Evolutionary conservation across 2,113 vertebrate genomes (phyloP).

Genomic region (Hippopotamus amphibius): DNA sequence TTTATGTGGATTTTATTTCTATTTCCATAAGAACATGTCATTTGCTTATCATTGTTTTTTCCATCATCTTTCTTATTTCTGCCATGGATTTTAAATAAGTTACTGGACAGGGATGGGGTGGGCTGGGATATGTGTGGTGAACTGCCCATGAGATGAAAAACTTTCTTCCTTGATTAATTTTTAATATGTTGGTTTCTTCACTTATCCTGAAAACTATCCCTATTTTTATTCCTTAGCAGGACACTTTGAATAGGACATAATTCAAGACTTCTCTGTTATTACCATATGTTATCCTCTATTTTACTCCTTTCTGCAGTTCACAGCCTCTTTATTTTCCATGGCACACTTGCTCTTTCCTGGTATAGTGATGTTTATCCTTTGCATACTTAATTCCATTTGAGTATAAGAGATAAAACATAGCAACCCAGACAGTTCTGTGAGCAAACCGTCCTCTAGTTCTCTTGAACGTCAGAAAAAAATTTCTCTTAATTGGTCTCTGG

Average conservation of each 20-base stretch:
- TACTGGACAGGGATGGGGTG: neutral
- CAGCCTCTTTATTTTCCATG: neutral
- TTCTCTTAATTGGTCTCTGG: slow-evolving; percentile 42
- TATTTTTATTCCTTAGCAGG: slow-evolving; percentile 15
- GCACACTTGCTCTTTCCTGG: neutral
- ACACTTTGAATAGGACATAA: neutral
- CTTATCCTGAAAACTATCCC: neutral
- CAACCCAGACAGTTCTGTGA: neutral
- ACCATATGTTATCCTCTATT: neutral
- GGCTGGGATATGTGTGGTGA: neutral
- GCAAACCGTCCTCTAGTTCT: neutral
- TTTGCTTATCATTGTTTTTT: neutral
- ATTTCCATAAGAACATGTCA: neutral
- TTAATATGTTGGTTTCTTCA: neutral
- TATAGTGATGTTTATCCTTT: neutral
- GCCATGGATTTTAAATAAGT: neutral
- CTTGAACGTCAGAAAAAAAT: neutral
- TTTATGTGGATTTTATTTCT: slow-evolving; percentile 17
- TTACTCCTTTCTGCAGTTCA: slow-evolving; percentile 5
- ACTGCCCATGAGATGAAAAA: neutral
- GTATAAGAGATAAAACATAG: neutral
- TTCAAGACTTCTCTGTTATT: neutral
- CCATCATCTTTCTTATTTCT: neutral
- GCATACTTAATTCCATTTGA: neutral
- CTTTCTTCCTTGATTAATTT: neutral